Percentiles rank a stretch among this genome's conserved stretches.
Conservation (phyloP, 2,113 vertebrate species). For the Ceyx margarethae region DNA sequence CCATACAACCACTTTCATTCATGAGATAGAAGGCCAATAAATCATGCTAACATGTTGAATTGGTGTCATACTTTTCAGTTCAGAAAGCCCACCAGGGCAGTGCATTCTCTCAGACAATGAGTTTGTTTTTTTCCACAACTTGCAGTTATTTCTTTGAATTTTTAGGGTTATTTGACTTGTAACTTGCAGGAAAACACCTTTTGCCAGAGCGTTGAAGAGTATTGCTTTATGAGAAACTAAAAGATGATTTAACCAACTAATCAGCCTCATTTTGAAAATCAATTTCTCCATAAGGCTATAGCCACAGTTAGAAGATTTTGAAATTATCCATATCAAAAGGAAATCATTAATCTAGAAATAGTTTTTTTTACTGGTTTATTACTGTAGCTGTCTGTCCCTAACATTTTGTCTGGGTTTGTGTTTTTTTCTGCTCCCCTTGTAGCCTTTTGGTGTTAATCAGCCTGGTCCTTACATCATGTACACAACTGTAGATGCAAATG, state of each 20-base stretch:
- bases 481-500: slow-evolving; percentile 93
- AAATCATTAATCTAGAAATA: background rate
- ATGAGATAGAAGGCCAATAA: background rate
- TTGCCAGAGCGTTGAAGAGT: background rate
- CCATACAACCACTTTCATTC: background rate
- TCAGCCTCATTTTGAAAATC: background rate
- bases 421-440: background rate
- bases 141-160: background rate
- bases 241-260: background rate
- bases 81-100: background rate
- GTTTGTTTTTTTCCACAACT: background rate
- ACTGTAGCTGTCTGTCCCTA: background rate
- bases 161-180: background rate
- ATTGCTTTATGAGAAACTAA: background rate
- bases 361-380: background rate
- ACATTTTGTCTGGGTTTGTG: background rate
- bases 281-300: background rate
- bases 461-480: slow-evolving; percentile 98
- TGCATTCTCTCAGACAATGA: background rate
- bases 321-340: background rate
- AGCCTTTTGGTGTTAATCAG: slow-evolving; percentile 98
- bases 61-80: background rate
- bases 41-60: background rate
- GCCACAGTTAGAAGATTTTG: background rate
- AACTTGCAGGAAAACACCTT: background rate